Conservation (phyloP, 2,888 invertebrate species). For the Drosophila stalkeri region DNA sequence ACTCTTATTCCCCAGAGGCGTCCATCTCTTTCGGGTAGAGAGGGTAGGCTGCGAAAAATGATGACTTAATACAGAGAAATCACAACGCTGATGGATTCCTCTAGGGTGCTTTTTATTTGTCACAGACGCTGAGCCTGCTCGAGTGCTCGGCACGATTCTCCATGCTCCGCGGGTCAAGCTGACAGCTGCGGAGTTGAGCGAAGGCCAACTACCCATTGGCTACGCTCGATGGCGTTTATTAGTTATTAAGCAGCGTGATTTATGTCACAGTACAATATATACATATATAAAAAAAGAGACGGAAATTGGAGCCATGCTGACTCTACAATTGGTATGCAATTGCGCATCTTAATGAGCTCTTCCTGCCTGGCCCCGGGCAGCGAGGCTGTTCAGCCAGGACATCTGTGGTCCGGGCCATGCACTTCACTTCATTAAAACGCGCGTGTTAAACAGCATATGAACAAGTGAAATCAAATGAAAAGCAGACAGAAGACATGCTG, state of each 20-base stretch:
- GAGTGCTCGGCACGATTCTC: conserved; percentile 76
- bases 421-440: conserved; percentile 59
- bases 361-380: conserved; percentile 11
- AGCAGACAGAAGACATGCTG: conserved; percentile 37
- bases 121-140: conserved; percentile 37
- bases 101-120: conserved; percentile 71
- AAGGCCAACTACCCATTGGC: conserved; percentile 37
- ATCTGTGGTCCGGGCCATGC: conserved; percentile 46
- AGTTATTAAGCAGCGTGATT: conserved; percentile 77
- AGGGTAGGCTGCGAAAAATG: conserved; percentile 58
- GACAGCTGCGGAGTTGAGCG: conserved; percentile 84
- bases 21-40: not conserved
- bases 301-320: conserved; percentile 34
- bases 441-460: conserved; percentile 45
- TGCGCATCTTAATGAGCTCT: conserved; percentile 64
- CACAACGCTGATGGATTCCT: conserved; percentile 75
- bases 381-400: conserved; percentile 31
- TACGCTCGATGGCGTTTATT: conserved; percentile 62
- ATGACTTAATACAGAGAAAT: conserved; percentile 75
- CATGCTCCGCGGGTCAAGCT: conserved; percentile 65
- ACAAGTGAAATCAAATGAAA: conserved; percentile 47
- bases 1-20: conserved; percentile 24
- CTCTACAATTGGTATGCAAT: conserved; percentile 57
- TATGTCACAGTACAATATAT: conserved; percentile 40
- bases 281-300: not conserved